A percentile compares a stretch with the other conserved stretches of the same genome.
These are phyloP conservation scores for Merodon equestris DNA, from an alignment of 2,888 invertebrate species.

Conservation along the genomic window DNA sequence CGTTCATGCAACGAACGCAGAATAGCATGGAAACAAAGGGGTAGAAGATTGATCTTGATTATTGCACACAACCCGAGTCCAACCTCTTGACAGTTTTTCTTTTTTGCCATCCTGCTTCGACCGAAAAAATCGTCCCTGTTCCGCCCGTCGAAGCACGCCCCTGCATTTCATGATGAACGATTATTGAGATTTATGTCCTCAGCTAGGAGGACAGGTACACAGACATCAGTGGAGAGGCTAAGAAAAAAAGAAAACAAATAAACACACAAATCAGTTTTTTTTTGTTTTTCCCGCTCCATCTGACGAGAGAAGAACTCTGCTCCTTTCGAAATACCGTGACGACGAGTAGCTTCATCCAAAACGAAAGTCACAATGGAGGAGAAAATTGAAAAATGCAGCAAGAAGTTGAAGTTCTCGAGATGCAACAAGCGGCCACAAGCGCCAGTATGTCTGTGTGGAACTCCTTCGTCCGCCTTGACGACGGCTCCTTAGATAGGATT, in stretches of 20 bases:
- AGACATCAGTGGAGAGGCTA: background rate
- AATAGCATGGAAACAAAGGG: constrained; percentile 11
- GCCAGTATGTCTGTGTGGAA: background rate
- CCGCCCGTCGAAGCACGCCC: constrained; percentile 17
- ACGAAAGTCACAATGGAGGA: background rate
- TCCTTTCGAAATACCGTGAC: too few relatives aligned
- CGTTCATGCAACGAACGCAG: background rate
- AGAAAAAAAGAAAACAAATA: background rate
- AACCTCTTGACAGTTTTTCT: constrained; percentile 45
- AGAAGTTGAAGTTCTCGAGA: constrained; percentile 31
- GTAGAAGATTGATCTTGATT: constrained; percentile 51
- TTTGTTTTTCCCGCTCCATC: background rate
- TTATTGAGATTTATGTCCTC: constrained; percentile 77
- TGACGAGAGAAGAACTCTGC: too few relatives aligned
- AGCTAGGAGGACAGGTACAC: background rate
- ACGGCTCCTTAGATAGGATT: constrained; percentile 38
- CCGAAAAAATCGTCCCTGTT: background rate
- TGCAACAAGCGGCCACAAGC: constrained; percentile 52
- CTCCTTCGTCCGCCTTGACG: background rate
- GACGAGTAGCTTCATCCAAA: too few relatives aligned
- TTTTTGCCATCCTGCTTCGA: background rate
- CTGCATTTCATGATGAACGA: constrained; percentile 74
- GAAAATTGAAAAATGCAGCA: constrained; percentile 59
- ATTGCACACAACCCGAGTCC: constrained; percentile 29
- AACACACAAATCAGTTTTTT: constrained; percentile 28